These are phyloP conservation scores for Mandrillus leucophaeus DNA, from an alignment of 2,113 vertebrate species.

Conservation along the genomic window DNA sequence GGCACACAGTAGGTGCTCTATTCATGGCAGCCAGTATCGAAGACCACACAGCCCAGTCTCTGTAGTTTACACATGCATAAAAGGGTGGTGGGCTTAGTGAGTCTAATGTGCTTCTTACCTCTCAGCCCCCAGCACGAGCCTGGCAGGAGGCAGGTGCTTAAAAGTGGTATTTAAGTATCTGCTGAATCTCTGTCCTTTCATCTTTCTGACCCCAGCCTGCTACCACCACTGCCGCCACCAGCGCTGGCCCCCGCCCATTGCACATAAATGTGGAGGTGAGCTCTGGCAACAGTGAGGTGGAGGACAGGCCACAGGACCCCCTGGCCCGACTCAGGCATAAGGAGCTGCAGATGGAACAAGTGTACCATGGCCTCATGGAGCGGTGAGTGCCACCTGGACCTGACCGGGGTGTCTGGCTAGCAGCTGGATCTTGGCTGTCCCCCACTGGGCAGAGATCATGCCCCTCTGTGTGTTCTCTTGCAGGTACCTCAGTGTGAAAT, in stretches of 20 bases:
- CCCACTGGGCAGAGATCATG: background rate
- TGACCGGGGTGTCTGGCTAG: fast-evolving
- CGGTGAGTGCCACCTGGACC: constrained; percentile 83
- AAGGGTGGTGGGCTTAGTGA: background rate
- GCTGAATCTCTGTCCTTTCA: background rate
- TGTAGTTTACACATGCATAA: fast-evolving
- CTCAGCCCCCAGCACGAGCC: background rate
- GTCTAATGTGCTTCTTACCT: background rate
- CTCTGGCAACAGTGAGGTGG: constrained; percentile 62
- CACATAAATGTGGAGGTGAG: constrained; percentile 40
- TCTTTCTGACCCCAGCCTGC: constrained; percentile 9
- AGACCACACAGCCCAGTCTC: fast-evolving
- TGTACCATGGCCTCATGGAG: constrained; percentile 80
- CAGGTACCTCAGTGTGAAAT: constrained; percentile 86
- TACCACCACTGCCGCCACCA: fast-evolving
- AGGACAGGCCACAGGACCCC: background rate
- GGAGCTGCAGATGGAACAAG: constrained; percentile 76
- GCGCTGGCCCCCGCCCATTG: fast-evolving
- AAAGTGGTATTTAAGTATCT: background rate
- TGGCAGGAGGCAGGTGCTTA: background rate
- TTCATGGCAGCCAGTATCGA: background rate
- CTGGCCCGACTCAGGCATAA: constrained; percentile 70
- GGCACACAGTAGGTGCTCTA: background rate
- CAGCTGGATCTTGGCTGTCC: background rate
- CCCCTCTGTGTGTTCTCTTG: background rate